Conservation (phyloP, 2,888 invertebrate genomes). For the Hyposoter dolosus region DNA sequence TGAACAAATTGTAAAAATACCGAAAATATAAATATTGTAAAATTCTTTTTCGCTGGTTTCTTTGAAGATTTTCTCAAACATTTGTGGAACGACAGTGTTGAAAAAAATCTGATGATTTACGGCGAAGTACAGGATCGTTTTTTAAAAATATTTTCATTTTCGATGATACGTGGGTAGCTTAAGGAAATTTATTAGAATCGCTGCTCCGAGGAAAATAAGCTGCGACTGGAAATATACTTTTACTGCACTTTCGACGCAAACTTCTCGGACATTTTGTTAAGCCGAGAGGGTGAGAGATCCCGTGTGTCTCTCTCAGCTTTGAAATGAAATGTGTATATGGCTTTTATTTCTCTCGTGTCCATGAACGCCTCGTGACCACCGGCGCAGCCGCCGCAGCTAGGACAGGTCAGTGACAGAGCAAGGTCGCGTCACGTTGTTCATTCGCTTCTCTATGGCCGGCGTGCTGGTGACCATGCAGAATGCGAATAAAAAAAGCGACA, state of each 20-base stretch:
- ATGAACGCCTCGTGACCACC: constrained; percentile 69
- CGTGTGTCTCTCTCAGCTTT: background rate
- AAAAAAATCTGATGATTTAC: constrained; percentile 22
- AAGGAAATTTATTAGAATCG: constrained; percentile 22
- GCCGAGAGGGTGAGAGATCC: constrained; percentile 1
- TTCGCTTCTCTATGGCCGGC: constrained; percentile 40
- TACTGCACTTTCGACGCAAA: constrained; percentile 27
- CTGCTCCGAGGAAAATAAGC: constrained; percentile 23
- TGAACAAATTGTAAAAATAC: background rate
- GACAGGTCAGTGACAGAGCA: constrained; percentile 85
- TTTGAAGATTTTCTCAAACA: constrained; percentile 8
- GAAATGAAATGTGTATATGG: constrained; percentile 50
- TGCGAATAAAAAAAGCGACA: constrained; percentile 22
- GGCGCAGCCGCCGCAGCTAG: constrained; percentile 77
- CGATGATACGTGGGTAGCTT: constrained; percentile 21
- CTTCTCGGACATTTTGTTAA: constrained; percentile 2
- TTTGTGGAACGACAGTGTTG: background rate
- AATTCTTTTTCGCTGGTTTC: background rate
- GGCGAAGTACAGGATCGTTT: background rate
- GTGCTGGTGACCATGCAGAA: constrained; percentile 48
- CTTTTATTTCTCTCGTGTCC: constrained; percentile 60
- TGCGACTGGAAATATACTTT: constrained; percentile 40
- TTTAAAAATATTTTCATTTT: constrained; percentile 1
- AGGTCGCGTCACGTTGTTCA: constrained; percentile 79
- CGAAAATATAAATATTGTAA: background rate